These are phyloP conservation scores for Mirza zaza DNA, from an alignment of 2,113 vertebrate species.

Conservation along the genomic window DNA sequence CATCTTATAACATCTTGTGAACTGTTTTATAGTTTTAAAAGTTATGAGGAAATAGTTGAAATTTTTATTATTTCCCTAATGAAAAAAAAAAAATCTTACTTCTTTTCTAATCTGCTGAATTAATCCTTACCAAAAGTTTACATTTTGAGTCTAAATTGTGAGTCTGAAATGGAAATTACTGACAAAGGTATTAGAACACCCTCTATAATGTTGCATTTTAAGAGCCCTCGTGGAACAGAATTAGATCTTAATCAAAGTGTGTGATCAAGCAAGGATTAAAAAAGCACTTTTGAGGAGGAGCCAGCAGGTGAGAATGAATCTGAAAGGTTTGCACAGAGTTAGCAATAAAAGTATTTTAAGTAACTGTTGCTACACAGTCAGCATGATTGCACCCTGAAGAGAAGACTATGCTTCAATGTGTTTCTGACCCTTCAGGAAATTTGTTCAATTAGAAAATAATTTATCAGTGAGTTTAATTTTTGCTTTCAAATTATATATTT, in stretches of 20 bases:
- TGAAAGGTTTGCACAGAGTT: conserved; percentile 31
- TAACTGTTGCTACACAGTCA: conserved; percentile 39
- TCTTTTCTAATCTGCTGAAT: conserved; percentile 26
- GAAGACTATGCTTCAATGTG: not conserved
- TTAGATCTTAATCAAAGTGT: conserved; percentile 49
- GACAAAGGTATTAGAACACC: not conserved
- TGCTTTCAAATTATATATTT: not conserved
- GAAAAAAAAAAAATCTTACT: conserved; percentile 25
- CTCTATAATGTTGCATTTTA: conserved; percentile 60
- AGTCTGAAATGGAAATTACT: not conserved
- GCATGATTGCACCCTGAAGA: not conserved
- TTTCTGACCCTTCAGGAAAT: conserved; percentile 26
- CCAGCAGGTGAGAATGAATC: conserved; percentile 30
- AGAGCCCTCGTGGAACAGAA: conserved; percentile 42
- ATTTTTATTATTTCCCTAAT: conserved; percentile 33
- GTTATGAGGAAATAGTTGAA: not conserved
- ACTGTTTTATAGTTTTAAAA: not conserved
- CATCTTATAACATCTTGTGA: not conserved
- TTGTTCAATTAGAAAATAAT: conserved; percentile 57
- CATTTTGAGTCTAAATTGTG: conserved; percentile 19
- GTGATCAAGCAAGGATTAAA: conserved; percentile 67
- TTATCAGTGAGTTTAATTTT: conserved; percentile 29
- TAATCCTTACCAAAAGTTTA: conserved; percentile 23
- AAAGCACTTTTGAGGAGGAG: conserved; percentile 33
- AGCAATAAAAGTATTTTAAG: conserved; percentile 49